Conservation (phyloP, 2,113 vertebrate species). For the Odocoileus virginianus region DNA sequence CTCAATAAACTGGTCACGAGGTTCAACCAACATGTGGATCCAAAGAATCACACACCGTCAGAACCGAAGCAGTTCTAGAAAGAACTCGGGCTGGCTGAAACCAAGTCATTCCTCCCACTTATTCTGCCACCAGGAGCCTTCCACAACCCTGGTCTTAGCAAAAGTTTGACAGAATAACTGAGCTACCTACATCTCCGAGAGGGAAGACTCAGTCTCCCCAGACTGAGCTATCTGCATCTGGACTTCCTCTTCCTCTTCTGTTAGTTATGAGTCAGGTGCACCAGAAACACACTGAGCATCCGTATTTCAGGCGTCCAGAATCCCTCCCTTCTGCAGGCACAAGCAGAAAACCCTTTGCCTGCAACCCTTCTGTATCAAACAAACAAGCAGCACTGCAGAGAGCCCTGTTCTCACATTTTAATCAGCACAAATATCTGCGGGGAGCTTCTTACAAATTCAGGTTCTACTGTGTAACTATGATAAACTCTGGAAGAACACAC, state of each 20-base stretch:
- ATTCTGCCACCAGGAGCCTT: neutral
- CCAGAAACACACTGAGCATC: neutral
- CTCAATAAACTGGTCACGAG: neutral
- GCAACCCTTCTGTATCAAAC: neutral
- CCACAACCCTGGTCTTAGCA: neutral
- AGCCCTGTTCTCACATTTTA: neutral
- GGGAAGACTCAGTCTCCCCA: neutral
- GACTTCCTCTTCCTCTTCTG: neutral
- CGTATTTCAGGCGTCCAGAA: neutral
- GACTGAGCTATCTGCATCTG: neutral
- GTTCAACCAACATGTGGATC: neutral
- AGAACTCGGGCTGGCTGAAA: neutral
- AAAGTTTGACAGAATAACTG: neutral
- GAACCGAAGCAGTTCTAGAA: neutral
- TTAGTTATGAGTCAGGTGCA: neutral
- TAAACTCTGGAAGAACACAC: neutral
- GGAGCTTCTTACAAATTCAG: neutral
- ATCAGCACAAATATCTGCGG: neutral
- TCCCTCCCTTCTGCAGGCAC: neutral
- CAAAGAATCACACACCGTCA: neutral
- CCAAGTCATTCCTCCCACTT: neutral
- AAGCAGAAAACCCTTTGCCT: neutral
- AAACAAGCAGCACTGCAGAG: neutral
- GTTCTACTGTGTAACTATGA: neutral
- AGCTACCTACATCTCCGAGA: neutral